Base-by-base conservation (phyloP, 2,113 vertebrate species). In the Pavo muticus region DNA sequence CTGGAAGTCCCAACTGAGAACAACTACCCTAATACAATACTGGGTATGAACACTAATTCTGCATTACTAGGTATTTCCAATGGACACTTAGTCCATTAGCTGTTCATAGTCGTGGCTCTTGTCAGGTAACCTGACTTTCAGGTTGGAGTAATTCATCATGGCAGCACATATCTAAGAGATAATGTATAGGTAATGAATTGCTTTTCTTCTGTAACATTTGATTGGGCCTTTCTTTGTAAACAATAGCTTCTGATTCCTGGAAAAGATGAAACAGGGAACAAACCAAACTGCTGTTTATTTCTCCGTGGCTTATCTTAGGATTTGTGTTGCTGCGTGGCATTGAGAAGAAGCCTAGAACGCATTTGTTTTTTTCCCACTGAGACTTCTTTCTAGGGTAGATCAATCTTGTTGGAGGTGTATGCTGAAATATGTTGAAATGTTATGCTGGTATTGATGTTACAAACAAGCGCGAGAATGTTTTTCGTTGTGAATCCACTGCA, bases 41-140 rank as follows among this genome's bases (percentile, higher is more conserved):
- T n/a, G 44, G 32, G 4, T 50, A 84, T 54, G 69, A 86, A 52
- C 84, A 40, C 91, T 87, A 81, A 78, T 91, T 93, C 79, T 82
- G 14, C 32, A 40, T 60, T 74, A 42, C 39, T 19, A 39, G 12
- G 29, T 69, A 18, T 64, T 84, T 71, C 35, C 70, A 39, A 25
- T 16, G 84, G 90, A 64, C 10, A 16, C 1, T 2, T 73, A 78
- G 77, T 65, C 35, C 37, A 60, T 39, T 91, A 68, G 10, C 61
- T 80, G 17, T 48, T 90, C 8, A 32, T 42, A 40, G 25, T 14
- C 7, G 10, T 54, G 21, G 37, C 29, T 42, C 39, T 56, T 73
- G 37, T 42, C 30, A 77, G 52, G 42, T 70, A 86, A 94, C 56
- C 24, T 32, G n/a, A 47, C 72, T 92, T 87, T 82, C 30, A 32